phyloP scores from a whole-genome alignment of 53 echinoderm and acorn worm genomes.

The Echinometra lucunter region DNA sequence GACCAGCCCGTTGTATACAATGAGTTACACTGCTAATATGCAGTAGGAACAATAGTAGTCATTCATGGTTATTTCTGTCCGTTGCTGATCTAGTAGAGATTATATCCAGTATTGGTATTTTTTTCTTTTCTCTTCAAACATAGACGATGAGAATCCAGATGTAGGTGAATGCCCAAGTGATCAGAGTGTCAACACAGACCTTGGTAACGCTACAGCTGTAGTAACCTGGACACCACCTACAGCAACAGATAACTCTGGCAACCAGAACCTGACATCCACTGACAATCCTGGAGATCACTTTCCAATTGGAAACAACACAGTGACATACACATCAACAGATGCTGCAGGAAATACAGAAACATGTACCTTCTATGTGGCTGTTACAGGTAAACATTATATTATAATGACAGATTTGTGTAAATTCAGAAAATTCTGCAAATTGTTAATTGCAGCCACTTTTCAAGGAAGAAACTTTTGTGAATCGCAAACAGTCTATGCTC shows the following conservation, averaged over 20 bases:
- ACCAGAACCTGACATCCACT: neutral
- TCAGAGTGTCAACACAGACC: neutral
- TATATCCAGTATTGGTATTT: too few relatives aligned
- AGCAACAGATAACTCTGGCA: constrained; percentile 47
- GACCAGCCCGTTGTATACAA: too few relatives aligned
- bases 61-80: too few relatives aligned
- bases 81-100: too few relatives aligned
- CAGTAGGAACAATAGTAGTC: too few relatives aligned
- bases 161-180: constrained; percentile 31
- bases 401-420: too few relatives aligned
- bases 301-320: constrained; percentile 8
- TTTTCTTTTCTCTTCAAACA: too few relatives aligned
- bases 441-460: too few relatives aligned
- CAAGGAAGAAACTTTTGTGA: too few relatives aligned
- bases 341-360: neutral
- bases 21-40: too few relatives aligned
- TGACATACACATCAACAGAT: constrained; percentile 53
- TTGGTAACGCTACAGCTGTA: constrained; percentile 10
- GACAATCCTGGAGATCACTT: constrained; percentile 50
- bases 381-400: neutral
- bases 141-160: constrained; percentile 30
- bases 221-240: constrained; percentile 48
- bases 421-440: too few relatives aligned
- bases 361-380: neutral
- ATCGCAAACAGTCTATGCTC: too few relatives aligned